phyloP scores from a whole-genome alignment of 64 coral and sea anemone genomes.

The Actinia equina region DNA sequence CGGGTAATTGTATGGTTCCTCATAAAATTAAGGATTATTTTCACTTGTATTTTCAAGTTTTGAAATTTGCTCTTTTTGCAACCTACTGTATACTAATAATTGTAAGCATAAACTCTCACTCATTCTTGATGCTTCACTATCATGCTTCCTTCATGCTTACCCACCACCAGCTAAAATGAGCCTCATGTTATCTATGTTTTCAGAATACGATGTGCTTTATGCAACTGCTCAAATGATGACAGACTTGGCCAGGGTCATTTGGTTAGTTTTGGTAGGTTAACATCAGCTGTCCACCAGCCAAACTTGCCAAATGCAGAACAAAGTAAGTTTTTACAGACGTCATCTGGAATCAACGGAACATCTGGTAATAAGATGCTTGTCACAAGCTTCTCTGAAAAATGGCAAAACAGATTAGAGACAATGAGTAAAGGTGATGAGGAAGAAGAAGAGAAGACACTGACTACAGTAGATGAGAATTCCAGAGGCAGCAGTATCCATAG shows the following conservation, averaged over 20 bases:
- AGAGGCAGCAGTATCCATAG: neutral
- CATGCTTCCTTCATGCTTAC: no score
- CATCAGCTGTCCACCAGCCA: neutral
- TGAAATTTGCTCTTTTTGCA: no score
- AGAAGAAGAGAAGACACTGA: neutral
- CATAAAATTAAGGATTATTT: no score
- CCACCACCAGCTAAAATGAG: no score
- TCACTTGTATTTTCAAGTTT: no score
- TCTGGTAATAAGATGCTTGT: neutral
- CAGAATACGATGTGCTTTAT: slow-evolving; percentile 77
- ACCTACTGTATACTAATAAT: no score
- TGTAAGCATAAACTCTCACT: no score
- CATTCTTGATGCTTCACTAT: no score
- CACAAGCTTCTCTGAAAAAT: neutral
- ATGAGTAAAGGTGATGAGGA: neutral
- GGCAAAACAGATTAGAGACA: neutral
- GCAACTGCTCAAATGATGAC: slow-evolving; percentile 68
- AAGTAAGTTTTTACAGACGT: neutral
- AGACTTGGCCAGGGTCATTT: slow-evolving; percentile 73
- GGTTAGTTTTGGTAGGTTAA: slow-evolving; percentile 63
- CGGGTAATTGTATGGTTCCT: no score
- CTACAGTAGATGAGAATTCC: neutral
- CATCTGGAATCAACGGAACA: neutral
- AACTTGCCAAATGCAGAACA: neutral
- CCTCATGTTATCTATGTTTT: neutral